Evolutionary conservation across 2,888 invertebrate species (phyloP), one percentile per base, ranked within the genome.

Genomic region (Marasmarcha lunaedactyla): DNA sequence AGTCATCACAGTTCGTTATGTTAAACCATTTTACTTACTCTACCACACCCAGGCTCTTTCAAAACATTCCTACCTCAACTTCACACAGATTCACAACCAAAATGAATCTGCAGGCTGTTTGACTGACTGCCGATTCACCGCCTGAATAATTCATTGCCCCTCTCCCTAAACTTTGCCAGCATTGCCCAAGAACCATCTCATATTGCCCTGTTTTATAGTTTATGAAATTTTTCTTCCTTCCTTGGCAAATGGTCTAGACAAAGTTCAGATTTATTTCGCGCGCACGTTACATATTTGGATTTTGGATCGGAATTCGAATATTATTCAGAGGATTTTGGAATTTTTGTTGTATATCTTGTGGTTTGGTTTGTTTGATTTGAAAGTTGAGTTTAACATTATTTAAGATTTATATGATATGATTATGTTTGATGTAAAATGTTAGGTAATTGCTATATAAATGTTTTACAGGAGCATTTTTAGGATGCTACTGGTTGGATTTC

Each of bases 41-140:
- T n/a, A n/a, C n/a, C n/a, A n/a, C n/a, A n/a, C n/a, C n/a, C n/a
- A n/a, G n/a, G n/a, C n/a, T n/a, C n/a, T n/a, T n/a, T n/a, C n/a
- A n/a, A n/a, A n/a, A n/a, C n/a, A n/a, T n/a, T n/a, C n/a, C n/a
- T n/a, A n/a, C n/a, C n/a, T n/a, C n/a, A 20, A 20, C 20, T 5
- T 20, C 7, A 20, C 20, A 20, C 20, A 5, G 20, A 20, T 20
- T 20, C 7, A 20, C 20, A 20, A 20, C 7, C 63, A 61, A 66
- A 73, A 77, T 79, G 78, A 79, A 79, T 58, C 63, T 65, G 55
- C 35, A 41, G 33, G 33, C 30, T 49, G 53, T 67, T 61, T 81
- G 83, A 83, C 71, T 76, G 70, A 79, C 79, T 71, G 76, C 76
- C 71, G 70, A 72, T 65, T 65, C 77, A 71, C 60, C 63, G 59